Evolutionary conservation across 2,797 vertebrate species (phyloP).

Genomic region (Lerista edwardsae): DNA sequence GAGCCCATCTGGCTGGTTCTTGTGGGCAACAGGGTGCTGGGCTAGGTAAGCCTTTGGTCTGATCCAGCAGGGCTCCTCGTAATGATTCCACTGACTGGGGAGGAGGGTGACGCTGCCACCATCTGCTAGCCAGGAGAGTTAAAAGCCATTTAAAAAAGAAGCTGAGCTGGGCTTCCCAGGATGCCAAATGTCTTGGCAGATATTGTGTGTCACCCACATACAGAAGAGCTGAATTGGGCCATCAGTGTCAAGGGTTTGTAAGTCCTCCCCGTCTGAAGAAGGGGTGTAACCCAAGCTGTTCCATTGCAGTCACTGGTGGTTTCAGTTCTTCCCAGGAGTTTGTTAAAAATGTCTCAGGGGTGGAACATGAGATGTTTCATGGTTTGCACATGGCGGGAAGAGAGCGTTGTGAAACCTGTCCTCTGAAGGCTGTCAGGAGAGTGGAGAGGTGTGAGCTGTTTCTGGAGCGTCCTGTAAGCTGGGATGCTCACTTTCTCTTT

Average conservation of each 20-base stretch:
- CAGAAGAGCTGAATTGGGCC: constrained; percentile 6
- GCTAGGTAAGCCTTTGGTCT: neutral
- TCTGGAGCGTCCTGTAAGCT: neutral
- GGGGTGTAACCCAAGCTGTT: constrained; percentile 1
- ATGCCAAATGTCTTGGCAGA: neutral
- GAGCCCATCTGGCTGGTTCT: neutral
- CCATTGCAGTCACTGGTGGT: neutral
- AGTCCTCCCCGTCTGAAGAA: constrained; percentile 33
- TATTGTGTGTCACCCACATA: constrained; percentile 31
- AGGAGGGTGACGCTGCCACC: neutral
- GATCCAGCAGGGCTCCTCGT: neutral
- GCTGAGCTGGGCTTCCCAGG: constrained; percentile 33
- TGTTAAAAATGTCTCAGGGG: neutral
- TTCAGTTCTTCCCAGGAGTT: neutral
- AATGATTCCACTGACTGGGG: neutral
- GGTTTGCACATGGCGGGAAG: too few species aligned
- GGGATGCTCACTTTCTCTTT: neutral
- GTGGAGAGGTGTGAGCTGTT: neutral
- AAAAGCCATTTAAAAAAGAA: accelerated
- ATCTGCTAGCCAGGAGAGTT: constrained; percentile 1
- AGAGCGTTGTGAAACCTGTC: neutral
- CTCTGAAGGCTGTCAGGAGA: neutral
- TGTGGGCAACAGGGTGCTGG: neutral
- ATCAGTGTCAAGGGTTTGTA: constrained; percentile 25
- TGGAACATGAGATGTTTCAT: neutral